Base-by-base conservation (phyloP, 2,797 vertebrate species). In the Sciaenops ocellatus region DNA sequence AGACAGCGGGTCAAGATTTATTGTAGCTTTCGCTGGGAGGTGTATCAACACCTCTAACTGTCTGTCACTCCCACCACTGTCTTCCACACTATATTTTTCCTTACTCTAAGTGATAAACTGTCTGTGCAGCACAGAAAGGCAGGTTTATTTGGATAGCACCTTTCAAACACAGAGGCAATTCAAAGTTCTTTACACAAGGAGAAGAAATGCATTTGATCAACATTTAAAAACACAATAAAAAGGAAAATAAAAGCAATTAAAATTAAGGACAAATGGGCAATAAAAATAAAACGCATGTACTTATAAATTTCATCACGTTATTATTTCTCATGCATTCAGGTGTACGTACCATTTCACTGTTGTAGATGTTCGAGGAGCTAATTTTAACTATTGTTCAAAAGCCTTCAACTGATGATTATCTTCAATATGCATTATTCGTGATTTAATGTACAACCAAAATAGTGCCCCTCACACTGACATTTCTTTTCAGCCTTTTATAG, bases 1-100 rank as follows among this genome's bases (percentile, higher is more conserved):
- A 59, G 83, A 79, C 70, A 73, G 54, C 71, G 47, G 79, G 83
- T 76, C 72, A 79, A 69, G 47, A 83, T 83, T 69, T 84, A 84
- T 81, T 78, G 34, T 44, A 74, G 61, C 52, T 63, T 73, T 78
- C 20, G 16, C 69, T 3, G 16, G 30, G 17, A 73, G 73, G 52
- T 69, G 55, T 76, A 62, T 76, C 60, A 68, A 69, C 76, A 80
- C 59, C 26, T 72, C 60, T 51, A 60, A 73, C 70, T 77, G 69
- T 81, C 69, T 85, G 71, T 81, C 68, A 69, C 48, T 80, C 57
- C 50, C 57, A 11, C 55, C 26, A 26, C 54, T 74, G 46, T 57
- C 84, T 77, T 61, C 44, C 68, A 55, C 22, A n/a, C 44, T 48
- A 46, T 83, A 52, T 75, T 70, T 82, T 61, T 8, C 46, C 18